These are phyloP conservation scores for Mimas tiliae DNA, from an alignment of 2,888 invertebrate genomes.

Conservation along the genomic window DNA sequence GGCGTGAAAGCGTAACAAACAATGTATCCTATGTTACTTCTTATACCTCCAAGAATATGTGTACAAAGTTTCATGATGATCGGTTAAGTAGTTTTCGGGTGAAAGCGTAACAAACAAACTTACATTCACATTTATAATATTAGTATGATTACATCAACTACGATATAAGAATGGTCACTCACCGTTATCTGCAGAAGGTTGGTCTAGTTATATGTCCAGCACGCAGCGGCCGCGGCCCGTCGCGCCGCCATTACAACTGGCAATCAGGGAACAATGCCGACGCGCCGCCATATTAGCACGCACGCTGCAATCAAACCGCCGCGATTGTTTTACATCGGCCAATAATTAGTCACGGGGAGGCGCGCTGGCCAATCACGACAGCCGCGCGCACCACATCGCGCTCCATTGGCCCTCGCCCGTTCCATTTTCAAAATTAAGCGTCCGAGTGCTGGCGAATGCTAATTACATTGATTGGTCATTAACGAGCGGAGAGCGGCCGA, in stretches of 20 bases:
- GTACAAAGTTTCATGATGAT: no score
- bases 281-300: slow-evolving; percentile 63
- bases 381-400: slow-evolving; percentile 43
- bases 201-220: slow-evolving; percentile 4
- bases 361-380: slow-evolving; percentile 62
- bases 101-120: no score
- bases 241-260: slow-evolving; percentile 65
- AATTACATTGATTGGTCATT: slow-evolving; percentile 69
- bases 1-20: no score
- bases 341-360: slow-evolving; percentile 67
- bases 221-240: slow-evolving; percentile 46
- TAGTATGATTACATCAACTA: not conserved
- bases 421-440: slow-evolving; percentile 58
- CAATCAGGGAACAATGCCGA: slow-evolving; percentile 47
- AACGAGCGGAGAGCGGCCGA: slow-evolving; percentile 27
- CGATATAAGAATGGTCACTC: not conserved
- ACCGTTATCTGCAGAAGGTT: not conserved
- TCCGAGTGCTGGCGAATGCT: slow-evolving; percentile 53
- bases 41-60: no score
- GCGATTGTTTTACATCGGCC: slow-evolving; percentile 66
- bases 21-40: no score
- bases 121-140: no score
- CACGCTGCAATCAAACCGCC: slow-evolving; percentile 47
- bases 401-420: slow-evolving; percentile 56
- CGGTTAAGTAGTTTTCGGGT: no score